A percentile compares a stretch with the other conserved stretches of the same genome.
These are phyloP conservation scores for Cygnus olor DNA, from an alignment of 2,797 vertebrate species.

Conservation along the genomic window DNA sequence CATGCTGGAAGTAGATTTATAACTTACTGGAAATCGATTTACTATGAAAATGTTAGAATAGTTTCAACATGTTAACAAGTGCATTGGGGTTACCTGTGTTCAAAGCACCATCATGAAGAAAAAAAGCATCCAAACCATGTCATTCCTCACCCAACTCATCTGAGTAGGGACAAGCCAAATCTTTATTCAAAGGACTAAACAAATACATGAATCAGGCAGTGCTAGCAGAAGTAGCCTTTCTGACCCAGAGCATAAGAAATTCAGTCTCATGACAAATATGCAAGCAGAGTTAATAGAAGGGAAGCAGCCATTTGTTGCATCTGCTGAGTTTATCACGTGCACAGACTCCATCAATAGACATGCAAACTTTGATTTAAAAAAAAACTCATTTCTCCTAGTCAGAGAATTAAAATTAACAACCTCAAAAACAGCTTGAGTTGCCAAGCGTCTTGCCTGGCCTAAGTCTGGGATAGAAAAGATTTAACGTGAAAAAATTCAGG, in stretches of 20 bases:
- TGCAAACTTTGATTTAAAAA: background rate
- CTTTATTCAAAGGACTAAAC: background rate
- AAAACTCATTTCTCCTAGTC: conserved; percentile 12
- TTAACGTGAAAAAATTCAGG: conserved; percentile 82
- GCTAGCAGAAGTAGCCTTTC: background rate
- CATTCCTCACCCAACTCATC: background rate
- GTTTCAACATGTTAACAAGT: background rate
- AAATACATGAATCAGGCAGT: background rate
- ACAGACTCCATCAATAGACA: accelerated
- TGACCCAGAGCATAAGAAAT: conserved; percentile 46
- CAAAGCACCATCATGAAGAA: background rate
- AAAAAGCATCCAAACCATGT: background rate
- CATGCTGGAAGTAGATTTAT: background rate
- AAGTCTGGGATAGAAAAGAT: conserved; percentile 64
- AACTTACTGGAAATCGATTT: background rate
- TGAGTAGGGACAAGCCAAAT: background rate
- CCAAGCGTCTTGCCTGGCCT: background rate
- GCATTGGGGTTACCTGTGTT: background rate
- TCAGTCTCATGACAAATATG: background rate
- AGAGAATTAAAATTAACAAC: conserved; percentile 30
- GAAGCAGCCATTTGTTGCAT: conserved; percentile 23
- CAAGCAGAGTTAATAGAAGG: conserved; percentile 1
- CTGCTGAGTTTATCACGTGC: background rate
- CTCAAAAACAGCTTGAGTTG: conserved; percentile 21
- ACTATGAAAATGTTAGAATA: background rate